A percentile compares a stretch with the other conserved stretches of the same genome.
Evolutionary conservation across 2,888 invertebrate species (phyloP).

Genomic region (Polydrusus pterygomalis): DNA sequence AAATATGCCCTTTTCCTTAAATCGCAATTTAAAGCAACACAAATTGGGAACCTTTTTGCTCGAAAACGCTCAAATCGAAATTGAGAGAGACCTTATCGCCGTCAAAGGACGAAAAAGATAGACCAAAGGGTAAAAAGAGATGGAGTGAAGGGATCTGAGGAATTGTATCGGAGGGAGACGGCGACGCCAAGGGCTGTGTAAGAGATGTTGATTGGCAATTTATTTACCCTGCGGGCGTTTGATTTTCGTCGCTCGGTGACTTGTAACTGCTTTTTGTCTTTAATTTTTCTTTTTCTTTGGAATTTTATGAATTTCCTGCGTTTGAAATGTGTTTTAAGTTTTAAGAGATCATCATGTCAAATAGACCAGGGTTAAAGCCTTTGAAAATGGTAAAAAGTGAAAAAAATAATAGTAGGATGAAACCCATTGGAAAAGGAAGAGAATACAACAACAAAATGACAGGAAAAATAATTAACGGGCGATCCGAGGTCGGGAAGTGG

Average conservation of each 20-base stretch:
- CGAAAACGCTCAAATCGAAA: slow-evolving; percentile 44
- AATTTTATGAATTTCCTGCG: slow-evolving; percentile 7
- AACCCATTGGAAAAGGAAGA: no score
- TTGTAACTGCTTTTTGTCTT: slow-evolving; percentile 31
- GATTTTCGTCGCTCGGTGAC: slow-evolving; percentile 58
- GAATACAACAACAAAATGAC: no score
- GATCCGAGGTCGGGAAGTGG: no score
- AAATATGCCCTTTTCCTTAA: slow-evolving; percentile 23
- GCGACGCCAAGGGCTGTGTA: slow-evolving; percentile 55
- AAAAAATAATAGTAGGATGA: no score
- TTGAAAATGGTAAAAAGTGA: no score
- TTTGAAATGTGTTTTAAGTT: not conserved
- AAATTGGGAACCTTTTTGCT: slow-evolving; percentile 53
- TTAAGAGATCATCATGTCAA: no score
- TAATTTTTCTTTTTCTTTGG: slow-evolving; percentile 22
- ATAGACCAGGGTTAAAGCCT: no score
- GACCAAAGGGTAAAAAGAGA: slow-evolving; percentile 28
- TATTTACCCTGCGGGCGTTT: slow-evolving; percentile 70
- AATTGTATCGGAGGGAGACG: slow-evolving; percentile 45
- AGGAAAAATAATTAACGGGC: no score
- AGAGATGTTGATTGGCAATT: slow-evolving; percentile 71
- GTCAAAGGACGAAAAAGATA: slow-evolving; percentile 43
- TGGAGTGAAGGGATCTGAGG: slow-evolving; percentile 31
- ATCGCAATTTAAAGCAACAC: slow-evolving; percentile 43
- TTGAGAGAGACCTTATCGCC: slow-evolving; percentile 46